Evolutionary conservation across 2,797 vertebrate species (phyloP), one percentile per base, ranked within the genome.

Genomic region (Galago senegalensis): DNA sequence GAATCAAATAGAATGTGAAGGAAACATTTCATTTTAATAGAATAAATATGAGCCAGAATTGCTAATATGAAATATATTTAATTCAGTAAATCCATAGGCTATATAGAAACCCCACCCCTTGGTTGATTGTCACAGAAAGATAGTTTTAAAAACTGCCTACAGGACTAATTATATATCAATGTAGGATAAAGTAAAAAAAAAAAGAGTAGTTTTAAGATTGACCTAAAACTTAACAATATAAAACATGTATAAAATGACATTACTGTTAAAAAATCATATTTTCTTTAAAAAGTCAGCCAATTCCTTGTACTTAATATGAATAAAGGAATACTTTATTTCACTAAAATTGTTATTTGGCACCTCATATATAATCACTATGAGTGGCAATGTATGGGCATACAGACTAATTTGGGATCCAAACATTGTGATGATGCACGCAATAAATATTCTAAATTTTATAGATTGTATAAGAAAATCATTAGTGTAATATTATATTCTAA

Each of bases 401-500:
- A 86, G 40, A 31, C 84, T 58, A 46, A 58, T 37, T 60, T 11
- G 85, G 56, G n/a, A 40, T 56, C 46, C 53, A 73, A 75, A 92
- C 18, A 8, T 31, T 85, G 27, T 31, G 84, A 76, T 3, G 58
- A 17, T 69, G 17, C 11, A 85, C 18, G 5, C 31, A 91, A 16
- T 79, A 93, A 87, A 29, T 82, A 83, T 63, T 61, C 58, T 80
- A 20, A 94, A 93, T 87, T 94, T 65, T 21, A 31, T 70, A 61
- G 20, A 73, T 40, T 77, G 10, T 77, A 8, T 43, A 75, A 89
- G 34, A 81, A 67, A 81, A 69, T 43, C 14, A 34, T 49, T 82
- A 53, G 10, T 49, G 27, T 75, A 69, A 79, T 37, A 6, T 10
- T 11, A 21, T 40, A 60, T 76, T 81, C 86, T 94, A 89, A 73